Evolutionary conservation across 1,140 invertebrate species (phyloP), one percentile per base, ranked within the genome.

Genomic region (Cephus cinctus): DNA sequence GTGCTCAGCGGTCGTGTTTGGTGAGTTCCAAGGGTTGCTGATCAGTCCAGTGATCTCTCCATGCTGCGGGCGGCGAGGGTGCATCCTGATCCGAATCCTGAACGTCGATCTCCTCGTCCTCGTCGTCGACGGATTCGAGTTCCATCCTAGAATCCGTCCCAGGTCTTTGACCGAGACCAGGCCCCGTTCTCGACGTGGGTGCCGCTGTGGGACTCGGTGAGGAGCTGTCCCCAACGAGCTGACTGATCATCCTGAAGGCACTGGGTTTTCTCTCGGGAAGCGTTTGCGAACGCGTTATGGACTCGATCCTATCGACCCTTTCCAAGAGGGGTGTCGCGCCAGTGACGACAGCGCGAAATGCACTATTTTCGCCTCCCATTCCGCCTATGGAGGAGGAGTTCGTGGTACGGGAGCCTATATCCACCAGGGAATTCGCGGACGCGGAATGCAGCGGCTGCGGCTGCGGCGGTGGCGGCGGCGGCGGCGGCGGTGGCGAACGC

Each of bases 301-400:
- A 58, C 72, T 54, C 65, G 72, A 59, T 62, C 67, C 55, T 78
- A 67, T 56, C 78, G 73, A 43, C 67, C 68, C 53, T 76, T 61
- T 39, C 60, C 77, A 40, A 40, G 59, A 72, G 50, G 31, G 64
- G 63, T 18, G 73, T 59, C 20, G 69, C 43, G 49, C 69, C 71
- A 61, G 82, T 73, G 57, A 82, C 77, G 56, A 87, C 80, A n/a
- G 86, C 81, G 38, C 85, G 86, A 72, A 92, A 92, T 1, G 90
- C 90, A 67, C 87, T 90, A 80, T 91, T 88, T 77, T 92, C 88
- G 71, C 90, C 90, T 65, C 88, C 89, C 87, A 91, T 90, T 67
- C 67, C 71, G 50, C 59, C 60, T 49, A 67, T 69, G 18, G 65
- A 66, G 63, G 52, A 12, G 59, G 67, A 65, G 51, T 54, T 57